Evolutionary conservation across 2,888 invertebrate genomes (phyloP).

Genomic region (Erebia aethiops): DNA sequence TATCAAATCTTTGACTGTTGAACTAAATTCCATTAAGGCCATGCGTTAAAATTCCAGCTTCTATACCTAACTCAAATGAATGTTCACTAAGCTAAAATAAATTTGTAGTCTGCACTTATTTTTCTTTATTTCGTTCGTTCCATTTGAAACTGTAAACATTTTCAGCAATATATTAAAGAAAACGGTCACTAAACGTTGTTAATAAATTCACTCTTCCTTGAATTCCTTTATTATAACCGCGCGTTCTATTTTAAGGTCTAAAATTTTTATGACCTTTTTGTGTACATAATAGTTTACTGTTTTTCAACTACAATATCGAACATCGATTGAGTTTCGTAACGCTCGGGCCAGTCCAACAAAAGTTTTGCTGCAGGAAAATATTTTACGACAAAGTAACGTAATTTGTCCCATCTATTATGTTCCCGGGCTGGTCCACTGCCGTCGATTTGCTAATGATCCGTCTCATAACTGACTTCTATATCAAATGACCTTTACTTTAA

Average conservation of each 20-base stretch:
- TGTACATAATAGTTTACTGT: conserved; percentile 29
- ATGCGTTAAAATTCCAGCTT: not conserved
- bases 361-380: conserved; percentile 43
- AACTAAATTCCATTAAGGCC: not conserved
- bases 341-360: conserved; percentile 40
- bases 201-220: conserved; percentile 7
- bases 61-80: conserved; percentile 1
- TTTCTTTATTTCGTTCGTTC: not conserved
- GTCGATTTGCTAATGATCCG: conserved; percentile 58
- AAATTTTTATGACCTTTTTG: conserved; percentile 17
- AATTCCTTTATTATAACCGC: not conserved
- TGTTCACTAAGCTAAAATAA: not conserved
- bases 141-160: conserved; percentile 3
- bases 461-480: conserved; percentile 57
- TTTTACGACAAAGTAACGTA: conserved; percentile 43
- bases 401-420: conserved; percentile 52
- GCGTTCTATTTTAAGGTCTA: not conserved
- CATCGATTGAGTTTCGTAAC: conserved; percentile 41
- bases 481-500: conserved; percentile 52
- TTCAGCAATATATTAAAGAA: not conserved
- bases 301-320: conserved; percentile 40
- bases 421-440: conserved; percentile 51
- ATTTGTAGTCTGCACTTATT: not conserved
- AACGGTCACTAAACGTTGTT: conserved; percentile 3
- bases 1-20: no score